Evolutionary conservation across 2,113 vertebrate genomes (phyloP).

Genomic region (Mola mola): DNA sequence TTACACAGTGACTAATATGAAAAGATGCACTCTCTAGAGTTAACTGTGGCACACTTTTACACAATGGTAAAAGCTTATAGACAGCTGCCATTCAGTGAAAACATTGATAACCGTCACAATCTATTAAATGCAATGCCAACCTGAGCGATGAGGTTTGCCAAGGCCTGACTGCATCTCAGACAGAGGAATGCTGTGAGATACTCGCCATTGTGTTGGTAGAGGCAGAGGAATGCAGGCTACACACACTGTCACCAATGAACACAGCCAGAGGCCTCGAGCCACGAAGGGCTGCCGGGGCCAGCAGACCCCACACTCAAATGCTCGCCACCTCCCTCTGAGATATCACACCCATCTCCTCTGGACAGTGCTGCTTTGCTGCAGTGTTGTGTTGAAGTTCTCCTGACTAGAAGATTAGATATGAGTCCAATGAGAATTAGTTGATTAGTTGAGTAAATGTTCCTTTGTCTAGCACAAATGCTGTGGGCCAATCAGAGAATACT

Average conservation of each 20-base stretch:
- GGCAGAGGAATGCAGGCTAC: conserved; percentile 77
- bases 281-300: conserved; percentile 42
- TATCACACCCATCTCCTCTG: conserved; percentile 45
- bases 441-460: conserved; percentile 39
- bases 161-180: conserved; percentile 68
- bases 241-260: conserved; percentile 70
- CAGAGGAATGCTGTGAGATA: conserved; percentile 78
- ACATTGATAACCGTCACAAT: conserved; percentile 6
- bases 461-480: conserved; percentile 19
- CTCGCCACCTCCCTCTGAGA: conserved; percentile 42
- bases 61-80: not conserved
- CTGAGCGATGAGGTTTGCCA: conserved; percentile 40
- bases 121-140: conserved; percentile 25
- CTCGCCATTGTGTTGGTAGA: conserved; percentile 76
- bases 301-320: conserved; percentile 30
- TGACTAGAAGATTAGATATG: conserved; percentile 40
- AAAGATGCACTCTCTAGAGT: not conserved
- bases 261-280: conserved; percentile 72
- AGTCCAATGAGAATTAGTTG: conserved; percentile 15
- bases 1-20: not conserved
- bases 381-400: conserved; percentile 20
- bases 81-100: conserved; percentile 12
- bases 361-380: conserved; percentile 26
- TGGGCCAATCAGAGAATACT: conserved; percentile 30
- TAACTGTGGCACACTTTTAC: not conserved